Base-by-base conservation (phyloP, 1,140 invertebrate species). In the Bombus sylvicola region DNA sequence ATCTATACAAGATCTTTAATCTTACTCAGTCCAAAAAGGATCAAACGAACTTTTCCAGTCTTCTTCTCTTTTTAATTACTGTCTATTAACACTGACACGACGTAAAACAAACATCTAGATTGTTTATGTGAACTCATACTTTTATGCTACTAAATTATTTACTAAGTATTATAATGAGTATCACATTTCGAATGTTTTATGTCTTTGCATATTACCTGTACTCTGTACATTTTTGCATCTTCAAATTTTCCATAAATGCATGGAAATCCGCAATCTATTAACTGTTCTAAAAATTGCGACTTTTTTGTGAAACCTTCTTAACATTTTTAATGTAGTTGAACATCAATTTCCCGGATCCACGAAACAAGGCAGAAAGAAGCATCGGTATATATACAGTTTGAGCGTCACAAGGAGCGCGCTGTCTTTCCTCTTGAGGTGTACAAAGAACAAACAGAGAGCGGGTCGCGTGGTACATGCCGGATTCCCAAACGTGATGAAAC, bases 401-500 rank as follows among this genome's bases (percentile, higher is more conserved):
- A 80, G 47, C 31, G 62, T 81, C 43, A 31, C 25, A 37, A 39
- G 75, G 43, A 39, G 15, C 73, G 71, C 18, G 84, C 31, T 71
- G 43, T 28, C 66, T 59, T 37, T 43, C 66, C 62, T 31, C 39
- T 43, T 69, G 18, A 47, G 43, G 79, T 89, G 69, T 81, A 53
- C 71, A 53, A 53, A 87, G 76, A 64, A 39, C 87, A 89, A 89
- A 87, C 83, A 89, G 22, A 78, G n/a, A 64, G 66, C 22, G 10
- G 31, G 4, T 9, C 39, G 43, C 71, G 74, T 76, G 69, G 62
- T 88, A 73, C 37, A 73, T 68, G 69, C 28, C 53, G 79, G 57
- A 69, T 87, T 71, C 64, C 47, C 37, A 88, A 83, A 86, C 64
- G 66, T 76, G 76, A 89, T 64, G 78, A 88, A 89, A 85, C 53